phyloP scores from a whole-genome alignment of 64 coral and sea anemone genomes.

The Orbicella faveolata region DNA sequence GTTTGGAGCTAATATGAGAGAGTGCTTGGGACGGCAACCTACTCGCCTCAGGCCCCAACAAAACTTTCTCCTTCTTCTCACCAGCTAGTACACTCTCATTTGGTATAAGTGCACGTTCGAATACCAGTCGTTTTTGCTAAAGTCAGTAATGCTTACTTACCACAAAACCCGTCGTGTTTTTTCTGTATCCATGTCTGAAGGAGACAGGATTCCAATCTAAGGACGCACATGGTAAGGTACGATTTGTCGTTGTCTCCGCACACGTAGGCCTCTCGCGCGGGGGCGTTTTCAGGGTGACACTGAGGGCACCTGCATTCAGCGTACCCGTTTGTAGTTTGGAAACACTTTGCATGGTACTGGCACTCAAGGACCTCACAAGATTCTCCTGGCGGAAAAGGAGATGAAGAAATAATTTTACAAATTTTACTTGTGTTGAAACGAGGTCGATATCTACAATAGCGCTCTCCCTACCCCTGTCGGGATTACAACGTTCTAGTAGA shows the following conservation, averaged over 20 bases:
- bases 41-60: too few species aligned
- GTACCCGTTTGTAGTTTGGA: background rate
- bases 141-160: background rate
- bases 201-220: constrained; percentile 30
- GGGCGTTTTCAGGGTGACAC: background rate
- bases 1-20: too few species aligned
- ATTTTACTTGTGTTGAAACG: background rate
- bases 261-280: background rate
- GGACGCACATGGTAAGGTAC: constrained; percentile 47
- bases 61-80: too few species aligned
- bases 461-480: too few species aligned
- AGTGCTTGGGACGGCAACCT: too few species aligned
- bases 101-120: too few species aligned
- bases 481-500: too few species aligned
- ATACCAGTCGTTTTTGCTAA: too few species aligned
- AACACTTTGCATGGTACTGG: constrained; percentile 12
- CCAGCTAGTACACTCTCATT: too few species aligned
- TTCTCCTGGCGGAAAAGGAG: background rate
- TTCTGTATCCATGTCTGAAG: constrained; percentile 11
- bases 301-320: constrained; percentile 42
- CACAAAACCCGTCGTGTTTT: constrained; percentile 1
- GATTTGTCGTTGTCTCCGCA: constrained; percentile 56
- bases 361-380: constrained; percentile 35
- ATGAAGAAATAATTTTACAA: background rate
- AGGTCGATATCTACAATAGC: too few species aligned